A percentile compares a stretch with the other conserved stretches of the same genome.
phyloP scores from a whole-genome alignment of 2,797 vertebrate genomes.

The Harpagifer antarcticus region DNA sequence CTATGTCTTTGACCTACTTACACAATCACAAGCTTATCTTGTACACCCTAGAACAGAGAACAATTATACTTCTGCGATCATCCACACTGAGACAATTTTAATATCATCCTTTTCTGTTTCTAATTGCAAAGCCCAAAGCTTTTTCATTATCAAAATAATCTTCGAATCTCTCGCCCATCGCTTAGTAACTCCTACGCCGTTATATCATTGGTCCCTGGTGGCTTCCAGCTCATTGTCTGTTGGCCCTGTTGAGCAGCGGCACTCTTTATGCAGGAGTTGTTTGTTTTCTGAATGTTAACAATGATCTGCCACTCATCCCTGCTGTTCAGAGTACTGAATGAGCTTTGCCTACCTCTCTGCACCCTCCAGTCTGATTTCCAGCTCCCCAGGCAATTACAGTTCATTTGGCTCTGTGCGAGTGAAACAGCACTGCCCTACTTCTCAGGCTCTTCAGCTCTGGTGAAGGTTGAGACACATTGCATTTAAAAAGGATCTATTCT shows the following conservation, averaged over 20 bases:
- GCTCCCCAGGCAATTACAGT: conserved; percentile 82
- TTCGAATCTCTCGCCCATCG: conserved; percentile 30
- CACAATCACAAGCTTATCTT: conserved; percentile 15
- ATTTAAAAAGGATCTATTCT: conserved; percentile 42
- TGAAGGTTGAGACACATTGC: conserved; percentile 48
- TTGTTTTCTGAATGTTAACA: conserved; percentile 82
- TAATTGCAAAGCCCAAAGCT: conserved; percentile 24
- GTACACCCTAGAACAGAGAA: conserved; percentile 7
- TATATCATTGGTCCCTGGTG: conserved; percentile 49
- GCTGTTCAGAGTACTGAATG: conserved; percentile 84
- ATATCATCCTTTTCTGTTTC: conserved; percentile 24
- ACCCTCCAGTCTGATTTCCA: conserved; percentile 82
- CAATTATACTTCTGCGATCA: conserved; percentile 3
- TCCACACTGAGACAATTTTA: conserved; percentile 12
- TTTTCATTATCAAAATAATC: conserved; percentile 39
- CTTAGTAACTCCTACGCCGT: conserved; percentile 30
- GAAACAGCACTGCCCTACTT: conserved; percentile 73
- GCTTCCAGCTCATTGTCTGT: conserved; percentile 51
- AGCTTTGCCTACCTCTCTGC: conserved; percentile 73
- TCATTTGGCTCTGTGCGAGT: conserved; percentile 82
- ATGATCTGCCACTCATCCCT: conserved; percentile 85
- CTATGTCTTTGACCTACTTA: conserved; percentile 27
- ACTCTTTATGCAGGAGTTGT: conserved; percentile 56
- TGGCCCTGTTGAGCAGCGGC: conserved; percentile 28
- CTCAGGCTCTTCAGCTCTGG: conserved; percentile 59